Evolutionary conservation across 2,888 invertebrate genomes (phyloP).

Genomic region (Gymnocheta viridis): DNA sequence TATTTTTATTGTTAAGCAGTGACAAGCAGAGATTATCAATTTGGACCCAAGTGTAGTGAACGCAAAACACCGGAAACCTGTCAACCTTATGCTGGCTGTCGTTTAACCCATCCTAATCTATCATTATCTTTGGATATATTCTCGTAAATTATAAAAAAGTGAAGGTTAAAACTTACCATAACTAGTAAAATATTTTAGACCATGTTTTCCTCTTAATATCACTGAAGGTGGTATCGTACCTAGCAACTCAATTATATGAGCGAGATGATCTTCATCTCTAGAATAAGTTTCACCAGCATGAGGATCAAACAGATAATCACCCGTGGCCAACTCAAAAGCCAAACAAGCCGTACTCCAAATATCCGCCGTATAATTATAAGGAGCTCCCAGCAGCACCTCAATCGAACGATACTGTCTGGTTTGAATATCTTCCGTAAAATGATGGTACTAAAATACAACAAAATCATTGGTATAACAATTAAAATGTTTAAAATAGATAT

Average conservation of each 20-base stretch:
- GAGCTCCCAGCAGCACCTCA: constrained; percentile 88
- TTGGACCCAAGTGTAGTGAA: too few species aligned
- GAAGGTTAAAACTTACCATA: constrained; percentile 83
- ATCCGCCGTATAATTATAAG: constrained; percentile 90
- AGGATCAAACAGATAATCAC: constrained; percentile 93
- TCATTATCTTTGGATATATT: background rate
- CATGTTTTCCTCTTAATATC: constrained; percentile 88
- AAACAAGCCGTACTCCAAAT: constrained; percentile 94
- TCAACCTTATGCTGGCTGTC: too few species aligned
- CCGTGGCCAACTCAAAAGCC: constrained; percentile 93
- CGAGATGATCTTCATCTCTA: constrained; percentile 92
- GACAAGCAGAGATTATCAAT: too few species aligned
- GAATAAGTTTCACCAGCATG: constrained; percentile 89
- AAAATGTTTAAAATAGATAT: background rate
- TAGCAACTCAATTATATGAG: constrained; percentile 91
- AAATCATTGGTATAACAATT: background rate
- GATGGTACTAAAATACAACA: constrained; percentile 84
- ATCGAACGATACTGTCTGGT: constrained; percentile 91
- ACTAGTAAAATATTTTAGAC: constrained; percentile 88
- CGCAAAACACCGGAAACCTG: too few species aligned
- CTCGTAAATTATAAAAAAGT: background rate
- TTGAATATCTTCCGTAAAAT: constrained; percentile 92
- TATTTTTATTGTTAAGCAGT: too few species aligned
- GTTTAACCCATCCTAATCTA: too few species aligned
- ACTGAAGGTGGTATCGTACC: constrained; percentile 90